Evolutionary conservation across 2,888 invertebrate species (phyloP).

Genomic region (Ditylenchus weischeri): DNA sequence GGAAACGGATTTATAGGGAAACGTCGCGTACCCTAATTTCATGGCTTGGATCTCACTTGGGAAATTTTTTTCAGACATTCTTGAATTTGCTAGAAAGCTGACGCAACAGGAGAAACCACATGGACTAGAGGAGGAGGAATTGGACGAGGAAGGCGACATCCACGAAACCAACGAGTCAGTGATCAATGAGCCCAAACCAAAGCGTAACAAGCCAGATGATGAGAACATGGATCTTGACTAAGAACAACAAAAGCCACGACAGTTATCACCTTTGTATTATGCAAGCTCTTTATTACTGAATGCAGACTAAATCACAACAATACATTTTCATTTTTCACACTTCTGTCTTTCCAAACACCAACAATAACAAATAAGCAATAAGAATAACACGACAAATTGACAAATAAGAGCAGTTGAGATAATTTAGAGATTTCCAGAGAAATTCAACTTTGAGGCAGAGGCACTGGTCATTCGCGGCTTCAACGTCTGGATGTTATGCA

Average conservation of each 20-base stretch:
- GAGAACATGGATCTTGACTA: slow-evolving; percentile 23
- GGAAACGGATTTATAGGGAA: no score
- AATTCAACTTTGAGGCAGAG: no score
- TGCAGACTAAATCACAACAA: neutral
- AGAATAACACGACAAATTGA: no score
- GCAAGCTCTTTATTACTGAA: neutral
- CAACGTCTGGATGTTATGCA: no score
- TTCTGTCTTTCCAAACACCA: neutral
- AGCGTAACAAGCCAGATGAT: slow-evolving; percentile 15
- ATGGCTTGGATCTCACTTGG: no score
- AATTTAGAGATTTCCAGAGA: no score
- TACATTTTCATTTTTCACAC: neutral
- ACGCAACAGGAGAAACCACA: slow-evolving; percentile 35
- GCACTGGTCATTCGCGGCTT: no score
- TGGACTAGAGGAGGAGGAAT: slow-evolving; percentile 8
- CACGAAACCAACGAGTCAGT: slow-evolving; percentile 32
- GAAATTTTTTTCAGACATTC: slow-evolving; percentile 47
- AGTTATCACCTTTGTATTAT: neutral
- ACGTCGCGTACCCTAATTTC: no score
- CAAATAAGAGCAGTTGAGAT: no score
- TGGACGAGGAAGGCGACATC: slow-evolving; percentile 17
- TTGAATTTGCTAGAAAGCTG: slow-evolving; percentile 45
- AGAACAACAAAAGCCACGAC: neutral
- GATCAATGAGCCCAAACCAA: slow-evolving; percentile 15
- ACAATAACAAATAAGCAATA: neutral